These are phyloP conservation scores for Sinocyclocheilus anshuiensis DNA, from an alignment of 2,113 vertebrate genomes.

Conservation along the genomic window DNA sequence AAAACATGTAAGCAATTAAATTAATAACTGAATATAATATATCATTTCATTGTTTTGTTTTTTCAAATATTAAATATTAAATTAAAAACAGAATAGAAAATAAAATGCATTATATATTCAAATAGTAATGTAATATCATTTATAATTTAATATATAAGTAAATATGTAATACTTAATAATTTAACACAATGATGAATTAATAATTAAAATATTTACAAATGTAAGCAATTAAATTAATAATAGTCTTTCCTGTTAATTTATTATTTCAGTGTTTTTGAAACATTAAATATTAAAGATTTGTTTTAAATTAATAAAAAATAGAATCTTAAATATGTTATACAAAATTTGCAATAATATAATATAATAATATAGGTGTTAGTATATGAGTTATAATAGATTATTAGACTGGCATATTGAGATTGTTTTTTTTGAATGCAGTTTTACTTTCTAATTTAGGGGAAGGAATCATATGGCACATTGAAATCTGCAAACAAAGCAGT, in stretches of 20 bases:
- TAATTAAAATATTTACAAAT: neutral
- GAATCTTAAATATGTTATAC: neutral
- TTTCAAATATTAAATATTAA: neutral
- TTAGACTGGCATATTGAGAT: neutral
- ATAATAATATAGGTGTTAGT: neutral
- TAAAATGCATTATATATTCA: no score
- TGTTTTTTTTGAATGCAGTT: neutral
- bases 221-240: neutral
- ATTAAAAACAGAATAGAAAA: neutral
- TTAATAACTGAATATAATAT: neutral
- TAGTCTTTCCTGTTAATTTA: neutral
- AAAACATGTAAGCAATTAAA: neutral
- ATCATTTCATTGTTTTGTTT: neutral
- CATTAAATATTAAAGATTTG: no score
- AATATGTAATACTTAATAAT: no score
- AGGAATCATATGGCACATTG: neutral
- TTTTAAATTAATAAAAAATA: neutral
- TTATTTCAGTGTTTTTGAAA: neutral
- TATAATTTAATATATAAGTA: no score
- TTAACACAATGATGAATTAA: neutral
- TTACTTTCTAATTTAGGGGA: neutral
- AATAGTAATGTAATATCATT: no score
- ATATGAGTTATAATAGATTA: neutral
- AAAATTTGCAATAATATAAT: neutral
- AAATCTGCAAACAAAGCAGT: conserved; percentile 12